Evolutionary conservation across 2,888 invertebrate species (phyloP).

Genomic region (Yponomeuta malinellus): DNA sequence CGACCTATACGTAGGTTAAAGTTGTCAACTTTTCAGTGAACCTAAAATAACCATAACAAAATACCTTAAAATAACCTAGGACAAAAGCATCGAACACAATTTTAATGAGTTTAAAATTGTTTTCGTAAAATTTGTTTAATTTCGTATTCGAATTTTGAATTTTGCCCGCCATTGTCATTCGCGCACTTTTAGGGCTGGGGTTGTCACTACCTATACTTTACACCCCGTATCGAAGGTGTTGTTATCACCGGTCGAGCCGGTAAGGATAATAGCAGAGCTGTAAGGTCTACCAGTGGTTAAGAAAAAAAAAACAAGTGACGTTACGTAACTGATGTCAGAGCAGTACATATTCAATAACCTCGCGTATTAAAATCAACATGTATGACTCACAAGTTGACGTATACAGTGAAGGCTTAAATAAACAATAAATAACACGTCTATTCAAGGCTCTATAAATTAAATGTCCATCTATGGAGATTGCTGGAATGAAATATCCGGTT

Average conservation of each 20-base stretch:
- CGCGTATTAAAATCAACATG: slow-evolving; percentile 21
- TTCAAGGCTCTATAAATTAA: neutral
- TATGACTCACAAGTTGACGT: slow-evolving; percentile 24
- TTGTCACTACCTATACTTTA: neutral
- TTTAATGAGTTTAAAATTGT: no score
- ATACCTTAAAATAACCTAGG: no score
- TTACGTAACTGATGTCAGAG: slow-evolving; percentile 9
- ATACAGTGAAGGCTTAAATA: neutral
- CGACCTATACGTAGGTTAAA: slow-evolving; percentile 27
- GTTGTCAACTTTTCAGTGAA: neutral
- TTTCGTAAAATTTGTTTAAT: neutral
- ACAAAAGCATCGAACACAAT: no score
- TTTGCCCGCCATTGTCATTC: slow-evolving; percentile 34
- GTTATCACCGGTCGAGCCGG: neutral
- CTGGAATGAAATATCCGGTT: neutral
- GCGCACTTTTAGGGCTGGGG: neutral
- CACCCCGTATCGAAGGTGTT: neutral
- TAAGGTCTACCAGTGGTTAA: neutral
- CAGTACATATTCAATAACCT: neutral
- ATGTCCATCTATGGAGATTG: neutral
- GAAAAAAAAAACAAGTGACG: no score
- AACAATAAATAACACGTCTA: slow-evolving; percentile 2
- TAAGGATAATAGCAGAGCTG: neutral
- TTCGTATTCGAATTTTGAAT: slow-evolving; percentile 28
- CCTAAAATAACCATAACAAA: no score